A percentile compares a stretch with the other conserved stretches of the same genome.
phyloP scores from a whole-genome alignment of 2,888 invertebrate species.

The Leucophenga montana region DNA sequence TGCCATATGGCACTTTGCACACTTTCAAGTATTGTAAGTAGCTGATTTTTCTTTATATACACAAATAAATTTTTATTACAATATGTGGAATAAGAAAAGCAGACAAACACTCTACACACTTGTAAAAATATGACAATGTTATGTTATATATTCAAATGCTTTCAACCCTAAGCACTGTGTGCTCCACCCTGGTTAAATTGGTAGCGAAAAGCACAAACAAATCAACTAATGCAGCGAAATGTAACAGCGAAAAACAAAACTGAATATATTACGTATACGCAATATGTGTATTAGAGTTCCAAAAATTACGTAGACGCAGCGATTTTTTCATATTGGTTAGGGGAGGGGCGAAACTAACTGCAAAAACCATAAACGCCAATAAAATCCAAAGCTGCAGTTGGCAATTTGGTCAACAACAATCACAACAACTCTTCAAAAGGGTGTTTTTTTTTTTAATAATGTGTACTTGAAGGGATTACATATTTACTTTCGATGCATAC shows the following conservation, averaged over 20 bases:
- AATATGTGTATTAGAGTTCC: background rate
- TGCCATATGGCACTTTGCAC: too few species aligned
- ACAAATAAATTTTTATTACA: slow-evolving; percentile 61
- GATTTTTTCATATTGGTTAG: slow-evolving; percentile 1
- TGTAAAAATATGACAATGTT: slow-evolving; percentile 64
- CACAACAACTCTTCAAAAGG: background rate
- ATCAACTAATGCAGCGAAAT: background rate
- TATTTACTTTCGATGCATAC: too few species aligned
- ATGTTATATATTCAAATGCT: slow-evolving; percentile 61
- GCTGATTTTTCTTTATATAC: too few species aligned
- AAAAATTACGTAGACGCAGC: slow-evolving; percentile 16
- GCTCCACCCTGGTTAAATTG: background rate
- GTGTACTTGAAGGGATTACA: background rate
- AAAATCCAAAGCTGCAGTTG: slow-evolving; percentile 16
- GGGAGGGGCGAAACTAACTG: background rate
- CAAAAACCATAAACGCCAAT: background rate
- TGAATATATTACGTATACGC: slow-evolving; percentile 21
- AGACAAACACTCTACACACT: slow-evolving; percentile 49
- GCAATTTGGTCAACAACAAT: slow-evolving; percentile 8
- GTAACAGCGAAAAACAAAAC: background rate
- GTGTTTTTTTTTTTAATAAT: too few species aligned
- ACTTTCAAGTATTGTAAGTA: too few species aligned
- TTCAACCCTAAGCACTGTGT: slow-evolving; percentile 43
- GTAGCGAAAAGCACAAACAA: background rate
- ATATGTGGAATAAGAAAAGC: slow-evolving; percentile 34